phyloP scores from a whole-genome alignment of 2,113 vertebrate genomes.

The Antechinus flavipes region DNA sequence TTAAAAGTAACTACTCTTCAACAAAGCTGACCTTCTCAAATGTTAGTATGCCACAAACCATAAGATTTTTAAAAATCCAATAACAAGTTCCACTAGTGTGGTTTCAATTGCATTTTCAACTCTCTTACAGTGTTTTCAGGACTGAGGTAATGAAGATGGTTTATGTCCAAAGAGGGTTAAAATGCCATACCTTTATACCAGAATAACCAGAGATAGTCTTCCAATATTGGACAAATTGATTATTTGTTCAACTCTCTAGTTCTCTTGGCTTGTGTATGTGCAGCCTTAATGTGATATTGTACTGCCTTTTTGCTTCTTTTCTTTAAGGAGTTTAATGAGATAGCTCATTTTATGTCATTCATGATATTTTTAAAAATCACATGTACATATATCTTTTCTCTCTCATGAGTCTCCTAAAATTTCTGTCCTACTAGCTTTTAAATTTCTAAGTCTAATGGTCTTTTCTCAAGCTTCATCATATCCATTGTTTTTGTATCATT shows the following conservation, averaged over 20 bases:
- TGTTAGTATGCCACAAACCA: constrained; percentile 65
- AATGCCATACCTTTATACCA: constrained; percentile 43
- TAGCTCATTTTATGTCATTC: background rate
- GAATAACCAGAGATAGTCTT: constrained; percentile 45
- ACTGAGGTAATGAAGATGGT: constrained; percentile 55
- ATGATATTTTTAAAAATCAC: constrained; percentile 5
- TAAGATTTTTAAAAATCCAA: constrained; percentile 66
- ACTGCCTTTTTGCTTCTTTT: constrained; percentile 5
- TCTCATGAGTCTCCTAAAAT: background rate
- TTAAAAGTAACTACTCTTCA: constrained; percentile 70
- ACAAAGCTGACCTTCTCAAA: constrained; percentile 76
- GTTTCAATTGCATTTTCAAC: constrained; percentile 80
- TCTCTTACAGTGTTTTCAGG: constrained; percentile 67
- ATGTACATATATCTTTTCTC: background rate
- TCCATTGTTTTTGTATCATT: background rate
- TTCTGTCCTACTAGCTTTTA: background rate
- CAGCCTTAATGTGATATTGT: background rate
- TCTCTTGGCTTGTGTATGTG: background rate
- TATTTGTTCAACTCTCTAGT: constrained; percentile 36
- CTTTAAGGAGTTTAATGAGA: constrained; percentile 20
- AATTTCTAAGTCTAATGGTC: background rate
- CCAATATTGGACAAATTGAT: constrained; percentile 64
- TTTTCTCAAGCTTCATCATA: background rate
- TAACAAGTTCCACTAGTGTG: constrained; percentile 79
- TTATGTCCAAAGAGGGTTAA: constrained; percentile 65